Conservation (phyloP, 2,888 invertebrate genomes). For the Habrosyne pyritoides region DNA sequence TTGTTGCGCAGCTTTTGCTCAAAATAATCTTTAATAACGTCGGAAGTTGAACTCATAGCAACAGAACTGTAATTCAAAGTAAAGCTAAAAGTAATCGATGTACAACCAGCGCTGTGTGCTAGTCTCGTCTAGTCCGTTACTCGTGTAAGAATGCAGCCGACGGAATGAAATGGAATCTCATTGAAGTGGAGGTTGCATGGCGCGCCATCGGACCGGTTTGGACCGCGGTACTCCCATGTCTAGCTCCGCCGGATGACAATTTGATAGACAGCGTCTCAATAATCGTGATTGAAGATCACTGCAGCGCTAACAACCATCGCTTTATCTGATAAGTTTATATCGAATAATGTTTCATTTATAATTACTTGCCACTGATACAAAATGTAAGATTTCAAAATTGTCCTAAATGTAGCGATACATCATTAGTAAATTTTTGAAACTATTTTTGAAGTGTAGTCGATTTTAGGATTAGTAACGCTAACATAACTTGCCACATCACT, state of each 20-base stretch:
- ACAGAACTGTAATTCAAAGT: constrained; percentile 12
- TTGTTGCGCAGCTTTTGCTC: constrained; percentile 42
- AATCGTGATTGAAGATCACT: constrained; percentile 49
- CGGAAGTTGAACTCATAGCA: constrained; percentile 29
- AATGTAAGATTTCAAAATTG: no score
- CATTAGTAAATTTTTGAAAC: no score
- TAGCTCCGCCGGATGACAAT: constrained; percentile 67
- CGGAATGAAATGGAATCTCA: constrained; percentile 82
- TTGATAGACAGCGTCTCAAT: constrained; percentile 68
- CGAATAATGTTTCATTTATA: constrained; percentile 13
- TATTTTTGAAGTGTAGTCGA: constrained; percentile 18
- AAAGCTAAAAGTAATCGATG: constrained; percentile 24
- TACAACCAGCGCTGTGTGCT: constrained; percentile 40
- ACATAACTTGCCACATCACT: constrained; percentile 42
- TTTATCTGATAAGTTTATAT: constrained; percentile 28
- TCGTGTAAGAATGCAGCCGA: constrained; percentile 79
- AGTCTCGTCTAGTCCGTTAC: constrained; percentile 71
- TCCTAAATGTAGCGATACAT: no score
- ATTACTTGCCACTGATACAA: no score
- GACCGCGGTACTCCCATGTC: constrained; percentile 59
- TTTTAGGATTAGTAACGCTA: constrained; percentile 28
- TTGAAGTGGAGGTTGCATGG: constrained; percentile 71
- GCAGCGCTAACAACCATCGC: constrained; percentile 15
- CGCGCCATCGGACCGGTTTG: constrained; percentile 69
- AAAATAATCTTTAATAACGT: constrained; percentile 36